Base-by-base conservation (phyloP, 2,888 invertebrate species). In the Leptarthrus brevirostris region DNA sequence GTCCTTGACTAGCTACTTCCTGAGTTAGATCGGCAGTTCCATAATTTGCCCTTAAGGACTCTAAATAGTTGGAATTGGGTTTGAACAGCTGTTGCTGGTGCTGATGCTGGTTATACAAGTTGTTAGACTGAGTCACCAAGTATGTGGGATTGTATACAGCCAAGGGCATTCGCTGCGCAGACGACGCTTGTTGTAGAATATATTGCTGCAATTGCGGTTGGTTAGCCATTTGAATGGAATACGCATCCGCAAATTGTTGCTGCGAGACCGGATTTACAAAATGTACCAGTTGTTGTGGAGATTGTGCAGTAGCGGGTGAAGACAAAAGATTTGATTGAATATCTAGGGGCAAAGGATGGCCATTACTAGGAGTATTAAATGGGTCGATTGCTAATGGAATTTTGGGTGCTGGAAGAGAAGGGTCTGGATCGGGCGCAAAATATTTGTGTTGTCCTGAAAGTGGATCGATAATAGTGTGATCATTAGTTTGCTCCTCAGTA, bases 381-480 rank as follows among this genome's bases (percentile, higher is more conserved):
- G 85, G 82, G 75, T 83, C 84, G 1, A 82, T 83, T 18, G 85
- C 82, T 2, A 84, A 83, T 2, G 85, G 84, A 2, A 86, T 80
- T 73, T 85, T 85, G 6, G 80, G 80, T 2, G 85, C 81, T 5
- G 86, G 85, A 52, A 86, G 77, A 44, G 84, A 85, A 30, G 87
- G 86, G 80, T 86, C 86, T 12, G 86, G 86, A 80, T 88, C 87
- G 26, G 87, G 87, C 5, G 86, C 87, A 79, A 84, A 87, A 73
- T 85, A 83, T 80, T 84, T 84, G 78, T 85, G 84, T 72, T 85
- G 82, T 4, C 83, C 85, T 66, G 84, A 84, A 77, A 80, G 81
- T 69, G 82, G 82, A 79, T 85, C 83, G 66, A 82, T 80, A 64
- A 83, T 82, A 6, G 82, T 83, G 76, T 83, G 84, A 78, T 84